Conservation (phyloP, 1,140 invertebrate genomes). For the Magallana gigas region DNA sequence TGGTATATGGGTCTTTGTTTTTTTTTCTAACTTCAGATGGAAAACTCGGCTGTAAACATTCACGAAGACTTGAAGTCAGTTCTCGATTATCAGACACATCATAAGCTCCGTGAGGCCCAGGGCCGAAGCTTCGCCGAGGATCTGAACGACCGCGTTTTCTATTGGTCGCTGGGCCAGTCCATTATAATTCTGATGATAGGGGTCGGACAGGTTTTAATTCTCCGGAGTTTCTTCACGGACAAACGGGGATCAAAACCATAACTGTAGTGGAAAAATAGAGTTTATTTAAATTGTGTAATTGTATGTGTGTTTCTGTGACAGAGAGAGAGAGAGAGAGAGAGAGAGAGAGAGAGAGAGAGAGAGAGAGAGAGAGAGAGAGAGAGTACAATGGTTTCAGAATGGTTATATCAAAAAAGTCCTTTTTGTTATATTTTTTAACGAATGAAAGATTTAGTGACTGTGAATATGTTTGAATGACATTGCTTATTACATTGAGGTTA, state of each 20-base stretch:
- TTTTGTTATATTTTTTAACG: too few species aligned
- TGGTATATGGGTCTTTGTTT: constrained; percentile 39
- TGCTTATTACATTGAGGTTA: too few species aligned
- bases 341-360: constrained; percentile 18
- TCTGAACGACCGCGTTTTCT: constrained; percentile 94
- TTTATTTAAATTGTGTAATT: neutral
- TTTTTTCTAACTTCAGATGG: constrained; percentile 86
- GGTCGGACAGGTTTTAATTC: constrained; percentile 92
- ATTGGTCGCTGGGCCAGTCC: constrained; percentile 96
- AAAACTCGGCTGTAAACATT: constrained; percentile 92
- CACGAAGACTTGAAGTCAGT: constrained; percentile 93
- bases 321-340: neutral
- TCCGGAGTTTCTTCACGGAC: constrained; percentile 79
- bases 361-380: constrained; percentile 19
- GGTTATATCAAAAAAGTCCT: too few species aligned
- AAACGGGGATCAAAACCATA: constrained; percentile 50
- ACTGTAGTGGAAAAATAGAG: neutral
- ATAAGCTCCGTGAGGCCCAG: constrained; percentile 93
- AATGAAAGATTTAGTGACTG: too few species aligned
- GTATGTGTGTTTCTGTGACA: neutral
- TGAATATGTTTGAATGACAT: too few species aligned
- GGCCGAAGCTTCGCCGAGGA: constrained; percentile 96
- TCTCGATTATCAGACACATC: constrained; percentile 97
- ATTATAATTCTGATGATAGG: constrained; percentile 90
- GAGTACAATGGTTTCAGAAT: neutral